Conservation (phyloP, 1,140 invertebrate species). For the Ips nitidus region DNA sequence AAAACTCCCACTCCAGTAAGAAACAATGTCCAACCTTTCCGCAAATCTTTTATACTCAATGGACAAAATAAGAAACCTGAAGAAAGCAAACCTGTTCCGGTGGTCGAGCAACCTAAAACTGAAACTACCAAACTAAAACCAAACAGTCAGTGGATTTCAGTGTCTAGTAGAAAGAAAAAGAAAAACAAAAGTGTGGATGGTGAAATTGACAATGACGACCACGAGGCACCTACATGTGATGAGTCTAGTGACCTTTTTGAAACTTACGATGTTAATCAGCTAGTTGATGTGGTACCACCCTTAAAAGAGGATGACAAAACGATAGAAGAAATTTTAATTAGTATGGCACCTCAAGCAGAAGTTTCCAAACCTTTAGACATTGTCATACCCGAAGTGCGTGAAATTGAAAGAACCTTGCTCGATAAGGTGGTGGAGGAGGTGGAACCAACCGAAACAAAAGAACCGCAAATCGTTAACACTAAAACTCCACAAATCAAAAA, state of each 20-base stretch:
- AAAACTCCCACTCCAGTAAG: not conserved
- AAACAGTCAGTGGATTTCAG: slow-evolving; percentile 50
- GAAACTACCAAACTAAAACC: slow-evolving; percentile 20
- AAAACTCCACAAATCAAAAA: slow-evolving; percentile 39
- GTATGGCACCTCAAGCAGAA: slow-evolving; percentile 31
- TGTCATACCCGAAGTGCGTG: slow-evolving; percentile 32
- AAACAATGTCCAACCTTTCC: not conserved
- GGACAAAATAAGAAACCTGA: not conserved
- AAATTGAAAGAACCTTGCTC: slow-evolving; percentile 37
- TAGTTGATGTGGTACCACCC: slow-evolving; percentile 42
- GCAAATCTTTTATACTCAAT: not conserved
- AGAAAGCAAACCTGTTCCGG: not conserved
- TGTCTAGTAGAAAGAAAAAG: slow-evolving; percentile 49
- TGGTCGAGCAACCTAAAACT: not conserved
- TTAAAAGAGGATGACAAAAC: slow-evolving; percentile 24
- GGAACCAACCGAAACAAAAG: not conserved
- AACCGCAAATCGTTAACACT: not conserved
- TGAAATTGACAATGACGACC: slow-evolving; percentile 13
- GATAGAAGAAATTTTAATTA: slow-evolving; percentile 35
- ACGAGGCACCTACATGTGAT: slow-evolving; percentile 14
- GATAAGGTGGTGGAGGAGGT: slow-evolving; percentile 19
- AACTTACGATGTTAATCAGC: slow-evolving; percentile 40
- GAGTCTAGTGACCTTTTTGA: slow-evolving; percentile 32
- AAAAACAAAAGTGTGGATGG: slow-evolving; percentile 43
- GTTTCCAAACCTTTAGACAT: slow-evolving; percentile 11